These are phyloP conservation scores for Zaprionus lachaisei DNA, from an alignment of 1,140 invertebrate genomes.

Conservation along the genomic window DNA sequence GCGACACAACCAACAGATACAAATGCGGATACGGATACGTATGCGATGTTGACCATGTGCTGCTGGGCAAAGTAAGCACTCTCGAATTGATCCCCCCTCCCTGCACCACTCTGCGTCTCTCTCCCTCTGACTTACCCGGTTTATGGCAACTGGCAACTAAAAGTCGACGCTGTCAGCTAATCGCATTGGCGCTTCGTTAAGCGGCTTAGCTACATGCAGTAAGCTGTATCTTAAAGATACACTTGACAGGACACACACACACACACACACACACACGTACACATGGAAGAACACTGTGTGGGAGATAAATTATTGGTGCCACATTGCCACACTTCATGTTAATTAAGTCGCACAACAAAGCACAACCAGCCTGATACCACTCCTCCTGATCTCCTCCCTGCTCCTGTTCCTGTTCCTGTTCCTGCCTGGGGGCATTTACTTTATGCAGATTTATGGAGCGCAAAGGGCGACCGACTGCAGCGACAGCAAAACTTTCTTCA, in stretches of 20 bases:
- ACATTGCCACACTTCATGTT: slow-evolving; percentile 39
- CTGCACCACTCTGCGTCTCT: neutral
- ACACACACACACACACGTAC: neutral
- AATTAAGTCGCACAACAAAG: slow-evolving; percentile 49
- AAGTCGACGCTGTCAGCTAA: slow-evolving; percentile 66
- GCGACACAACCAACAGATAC: slow-evolving; percentile 62
- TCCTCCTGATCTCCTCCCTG: neutral
- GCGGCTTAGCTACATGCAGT: slow-evolving; percentile 50
- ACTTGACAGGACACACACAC: neutral
- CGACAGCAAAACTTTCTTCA: slow-evolving; percentile 70
- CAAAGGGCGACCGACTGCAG: slow-evolving; percentile 52
- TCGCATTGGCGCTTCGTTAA: slow-evolving; percentile 68
- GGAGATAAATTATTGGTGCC: slow-evolving; percentile 46
- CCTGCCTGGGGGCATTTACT: slow-evolving; percentile 50
- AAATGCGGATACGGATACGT: slow-evolving; percentile 4
- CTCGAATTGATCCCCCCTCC: neutral
- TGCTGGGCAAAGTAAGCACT: neutral
- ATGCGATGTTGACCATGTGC: slow-evolving; percentile 29
- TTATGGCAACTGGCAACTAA: slow-evolving; percentile 57
- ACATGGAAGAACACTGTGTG: neutral
- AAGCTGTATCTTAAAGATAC: slow-evolving; percentile 59
- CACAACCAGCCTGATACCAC: slow-evolving; percentile 14
- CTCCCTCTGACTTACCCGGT: neutral
- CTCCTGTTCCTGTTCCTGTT: neutral
- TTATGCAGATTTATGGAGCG: slow-evolving; percentile 73